Evolutionary conservation across 2,888 invertebrate species (phyloP).

Genomic region (Mythimna impura): DNA sequence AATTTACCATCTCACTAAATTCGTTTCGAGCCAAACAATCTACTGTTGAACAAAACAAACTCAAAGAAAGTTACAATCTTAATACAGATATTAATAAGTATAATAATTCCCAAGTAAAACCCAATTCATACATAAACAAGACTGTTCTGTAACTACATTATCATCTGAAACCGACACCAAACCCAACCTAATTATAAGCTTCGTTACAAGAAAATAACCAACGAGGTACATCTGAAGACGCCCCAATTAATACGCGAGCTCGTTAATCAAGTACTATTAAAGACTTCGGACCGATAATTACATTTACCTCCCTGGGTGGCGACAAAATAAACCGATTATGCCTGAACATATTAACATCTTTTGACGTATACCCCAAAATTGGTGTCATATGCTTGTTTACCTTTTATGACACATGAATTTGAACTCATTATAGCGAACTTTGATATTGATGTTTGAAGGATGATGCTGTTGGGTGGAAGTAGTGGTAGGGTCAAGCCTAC

Average conservation of each 20-base stretch:
- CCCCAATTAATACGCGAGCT: conserved; percentile 57
- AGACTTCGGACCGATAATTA: conserved; percentile 69
- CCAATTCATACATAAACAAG: conserved; percentile 7
- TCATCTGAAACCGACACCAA: conserved; percentile 30
- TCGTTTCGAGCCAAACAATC: background rate
- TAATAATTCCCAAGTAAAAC: background rate
- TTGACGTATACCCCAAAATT: conserved; percentile 66
- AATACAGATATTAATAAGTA: background rate
- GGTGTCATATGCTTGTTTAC: conserved; percentile 62
- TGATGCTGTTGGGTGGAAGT: conserved; percentile 12
- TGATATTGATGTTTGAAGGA: conserved; percentile 38
- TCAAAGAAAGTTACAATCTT: background rate
- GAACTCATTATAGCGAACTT: conserved; percentile 52
- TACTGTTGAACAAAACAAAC: background rate
- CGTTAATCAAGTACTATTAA: conserved; percentile 70
- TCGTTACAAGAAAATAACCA: conserved; percentile 40
- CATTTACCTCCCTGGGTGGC: conserved; percentile 59
- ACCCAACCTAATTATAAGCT: conserved; percentile 35
- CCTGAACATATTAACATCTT: conserved; percentile 61
- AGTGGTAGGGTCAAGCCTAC: conserved; percentile 14
- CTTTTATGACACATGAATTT: conserved; percentile 55
- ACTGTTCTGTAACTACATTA: conserved; percentile 28
- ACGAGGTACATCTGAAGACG: conserved; percentile 48
- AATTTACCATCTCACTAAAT: background rate
- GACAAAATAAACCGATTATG: conserved; percentile 70